These are phyloP conservation scores for Caenorhabditis angaria DNA, from an alignment of 2,888 invertebrate species.

Conservation along the genomic window DNA sequence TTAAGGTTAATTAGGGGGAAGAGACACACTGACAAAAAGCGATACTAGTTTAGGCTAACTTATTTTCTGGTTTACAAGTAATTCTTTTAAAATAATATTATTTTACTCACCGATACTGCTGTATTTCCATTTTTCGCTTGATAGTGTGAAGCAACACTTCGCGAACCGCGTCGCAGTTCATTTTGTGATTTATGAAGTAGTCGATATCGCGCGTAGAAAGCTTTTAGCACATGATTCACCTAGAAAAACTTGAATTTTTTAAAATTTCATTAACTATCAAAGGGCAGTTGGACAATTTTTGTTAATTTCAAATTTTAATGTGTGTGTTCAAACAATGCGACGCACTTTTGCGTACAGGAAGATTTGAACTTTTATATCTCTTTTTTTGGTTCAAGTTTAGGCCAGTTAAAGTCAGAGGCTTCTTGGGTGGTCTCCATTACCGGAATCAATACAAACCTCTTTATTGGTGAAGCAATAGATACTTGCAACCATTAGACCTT, in stretches of 20 bases:
- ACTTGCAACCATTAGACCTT: conserved; percentile 75
- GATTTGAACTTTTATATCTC: no score
- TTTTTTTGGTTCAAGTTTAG: no score
- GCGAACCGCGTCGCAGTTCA: conserved; percentile 68
- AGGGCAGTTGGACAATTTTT: no score
- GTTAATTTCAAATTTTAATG: no score
- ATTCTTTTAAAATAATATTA: neutral
- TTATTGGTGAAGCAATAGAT: conserved; percentile 76
- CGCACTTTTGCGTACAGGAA: no score
- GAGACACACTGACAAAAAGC: neutral
- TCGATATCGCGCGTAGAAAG: conserved; percentile 66
- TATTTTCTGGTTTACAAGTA: no score
- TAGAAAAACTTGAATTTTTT: conserved; percentile 29
- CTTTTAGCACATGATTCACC: conserved; percentile 68
- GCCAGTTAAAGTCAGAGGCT: no score
- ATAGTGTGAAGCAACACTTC: conserved; percentile 64
- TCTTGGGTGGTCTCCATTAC: no score
- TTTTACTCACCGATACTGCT: neutral
- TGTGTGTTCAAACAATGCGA: neutral
- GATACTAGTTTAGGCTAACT: no score
- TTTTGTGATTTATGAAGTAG: conserved; percentile 65
- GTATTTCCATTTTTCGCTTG: conserved; percentile 59
- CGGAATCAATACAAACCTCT: conserved; percentile 73
- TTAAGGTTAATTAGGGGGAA: neutral
- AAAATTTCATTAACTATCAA: no score